These are phyloP conservation scores for Tubulanus polymorphus DNA, from an alignment of 2,888 invertebrate species.

Conservation along the genomic window DNA sequence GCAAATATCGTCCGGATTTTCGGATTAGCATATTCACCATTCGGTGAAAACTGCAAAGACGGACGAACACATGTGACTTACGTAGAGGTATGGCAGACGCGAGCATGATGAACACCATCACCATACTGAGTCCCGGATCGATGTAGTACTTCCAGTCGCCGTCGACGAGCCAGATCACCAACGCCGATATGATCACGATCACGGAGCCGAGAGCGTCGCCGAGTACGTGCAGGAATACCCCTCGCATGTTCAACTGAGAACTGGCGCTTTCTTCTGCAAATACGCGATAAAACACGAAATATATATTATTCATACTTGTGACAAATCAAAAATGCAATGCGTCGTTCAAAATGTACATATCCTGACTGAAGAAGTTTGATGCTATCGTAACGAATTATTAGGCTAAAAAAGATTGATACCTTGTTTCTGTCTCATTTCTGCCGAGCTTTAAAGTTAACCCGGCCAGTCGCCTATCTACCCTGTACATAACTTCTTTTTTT, in stretches of 20 bases:
- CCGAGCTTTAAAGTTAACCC: too few relatives aligned
- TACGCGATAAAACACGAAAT: not conserved
- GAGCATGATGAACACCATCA: constrained; percentile 60
- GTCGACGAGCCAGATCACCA: constrained; percentile 61
- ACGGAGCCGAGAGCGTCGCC: constrained; percentile 96
- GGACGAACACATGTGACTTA: constrained; percentile 34
- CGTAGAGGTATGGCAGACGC: constrained; percentile 53
- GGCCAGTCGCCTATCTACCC: too few relatives aligned
- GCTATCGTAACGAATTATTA: too few relatives aligned
- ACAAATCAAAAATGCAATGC: too few relatives aligned
- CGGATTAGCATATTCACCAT: too few relatives aligned
- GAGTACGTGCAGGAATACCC: constrained; percentile 97
- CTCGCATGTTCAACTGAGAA: constrained; percentile 95
- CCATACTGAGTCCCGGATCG: constrained; percentile 88
- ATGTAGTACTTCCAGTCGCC: constrained; percentile 76
- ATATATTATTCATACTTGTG: not conserved
- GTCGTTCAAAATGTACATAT: too few relatives aligned
- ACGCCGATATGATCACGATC: constrained; percentile 82
- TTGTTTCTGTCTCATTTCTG: too few relatives aligned
- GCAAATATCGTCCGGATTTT: too few relatives aligned
- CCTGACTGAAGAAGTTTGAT: too few relatives aligned
- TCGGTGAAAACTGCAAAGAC: too few relatives aligned
- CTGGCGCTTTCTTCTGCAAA: constrained; percentile 46
- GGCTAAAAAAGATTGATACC: too few relatives aligned
- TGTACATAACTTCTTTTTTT: too few relatives aligned